Evolutionary conservation across 2,888 invertebrate species (phyloP).

Genomic region (Melipona bicolor): DNA sequence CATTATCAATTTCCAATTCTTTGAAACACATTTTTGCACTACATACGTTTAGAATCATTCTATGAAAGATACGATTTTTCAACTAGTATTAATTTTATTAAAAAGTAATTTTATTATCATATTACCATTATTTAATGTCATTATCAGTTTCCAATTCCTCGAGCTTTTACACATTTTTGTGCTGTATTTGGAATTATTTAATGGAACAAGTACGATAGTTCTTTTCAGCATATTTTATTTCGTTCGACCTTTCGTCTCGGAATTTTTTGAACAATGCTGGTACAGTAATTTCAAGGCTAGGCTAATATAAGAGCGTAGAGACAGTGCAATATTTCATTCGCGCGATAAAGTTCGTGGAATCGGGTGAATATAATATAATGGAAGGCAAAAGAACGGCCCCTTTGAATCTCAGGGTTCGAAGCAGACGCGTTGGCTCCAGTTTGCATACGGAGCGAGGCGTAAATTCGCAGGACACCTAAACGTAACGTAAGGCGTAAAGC

Average conservation of each 20-base stretch:
- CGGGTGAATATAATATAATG: not conserved
- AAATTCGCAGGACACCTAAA: not conserved
- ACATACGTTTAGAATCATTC: no score
- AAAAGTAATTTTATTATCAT: no score
- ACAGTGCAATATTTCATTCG: constrained; percentile 23
- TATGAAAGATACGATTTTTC: no score
- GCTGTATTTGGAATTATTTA: no score
- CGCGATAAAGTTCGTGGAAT: constrained; percentile 4
- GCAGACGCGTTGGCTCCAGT: not conserved
- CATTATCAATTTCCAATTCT: no score
- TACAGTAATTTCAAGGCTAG: constrained; percentile 5
- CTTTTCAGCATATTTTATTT: no score
- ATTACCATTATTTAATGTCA: no score
- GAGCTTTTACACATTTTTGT: no score
- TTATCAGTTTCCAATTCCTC: no score
- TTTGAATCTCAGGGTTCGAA: not conserved
- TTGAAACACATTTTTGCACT: no score
- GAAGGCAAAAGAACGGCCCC: not conserved
- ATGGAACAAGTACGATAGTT: no score
- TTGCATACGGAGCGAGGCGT: constrained; percentile 17
- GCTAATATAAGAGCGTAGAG: constrained; percentile 13
- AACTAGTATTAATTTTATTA: no score
- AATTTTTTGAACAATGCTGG: constrained; percentile 14
- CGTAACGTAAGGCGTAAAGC: not conserved
- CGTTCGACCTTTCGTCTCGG: not conserved